Evolutionary conservation across 1,140 invertebrate genomes (phyloP).

Genomic region (Monomorium pharaonis): DNA sequence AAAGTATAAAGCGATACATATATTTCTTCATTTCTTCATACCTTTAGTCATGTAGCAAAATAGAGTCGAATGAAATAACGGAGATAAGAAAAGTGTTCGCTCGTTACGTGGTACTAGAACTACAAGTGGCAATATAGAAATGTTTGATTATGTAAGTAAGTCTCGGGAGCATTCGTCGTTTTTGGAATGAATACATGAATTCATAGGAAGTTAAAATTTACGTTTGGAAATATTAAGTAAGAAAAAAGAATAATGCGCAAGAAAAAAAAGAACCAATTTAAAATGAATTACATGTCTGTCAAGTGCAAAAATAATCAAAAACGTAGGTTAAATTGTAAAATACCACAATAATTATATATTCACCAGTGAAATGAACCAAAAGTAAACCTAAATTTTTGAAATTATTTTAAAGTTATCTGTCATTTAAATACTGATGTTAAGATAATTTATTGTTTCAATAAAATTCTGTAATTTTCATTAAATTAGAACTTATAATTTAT

Average conservation of each 20-base stretch:
- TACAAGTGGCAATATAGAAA: constrained; percentile 42
- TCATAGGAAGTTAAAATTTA: constrained; percentile 24
- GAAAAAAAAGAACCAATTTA: not conserved
- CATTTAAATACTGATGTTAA: not conserved
- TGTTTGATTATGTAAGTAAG: constrained; percentile 42
- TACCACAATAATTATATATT: not conserved
- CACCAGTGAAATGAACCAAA: not conserved
- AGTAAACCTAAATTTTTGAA: not conserved
- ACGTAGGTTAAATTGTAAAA: constrained; percentile 14
- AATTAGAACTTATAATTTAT: constrained; percentile 55
- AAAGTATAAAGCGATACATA: not conserved
- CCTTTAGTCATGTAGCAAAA: not conserved
- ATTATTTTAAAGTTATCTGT: not conserved
- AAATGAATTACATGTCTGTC: not conserved
- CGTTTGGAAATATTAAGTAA: constrained; percentile 25
- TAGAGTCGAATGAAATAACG: not conserved
- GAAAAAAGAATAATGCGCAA: not conserved
- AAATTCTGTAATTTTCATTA: constrained; percentile 41
- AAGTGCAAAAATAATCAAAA: not conserved
- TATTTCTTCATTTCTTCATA: not conserved
- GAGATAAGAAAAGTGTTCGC: constrained; percentile 12
- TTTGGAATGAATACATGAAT: constrained; percentile 50
- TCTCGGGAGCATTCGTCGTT: constrained; percentile 26
- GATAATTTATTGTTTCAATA: constrained; percentile 46
- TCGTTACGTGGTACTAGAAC: not conserved